Conservation (phyloP, 1,140 invertebrate genomes). For the Sinonovacula constricta region DNA sequence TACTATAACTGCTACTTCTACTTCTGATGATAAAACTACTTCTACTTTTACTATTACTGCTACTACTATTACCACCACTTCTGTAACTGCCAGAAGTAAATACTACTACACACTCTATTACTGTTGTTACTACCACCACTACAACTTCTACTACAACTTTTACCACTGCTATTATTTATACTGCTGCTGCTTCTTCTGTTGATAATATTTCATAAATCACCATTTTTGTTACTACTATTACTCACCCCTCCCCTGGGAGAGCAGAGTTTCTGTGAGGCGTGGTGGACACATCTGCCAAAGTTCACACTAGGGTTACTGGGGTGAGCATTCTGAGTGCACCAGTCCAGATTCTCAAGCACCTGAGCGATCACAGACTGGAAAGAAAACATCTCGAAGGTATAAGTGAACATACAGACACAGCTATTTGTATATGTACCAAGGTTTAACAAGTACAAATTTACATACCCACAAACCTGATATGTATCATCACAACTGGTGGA, state of each 20-base stretch:
- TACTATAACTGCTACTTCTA: neutral
- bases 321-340: slow-evolving; percentile 90
- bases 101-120: neutral
- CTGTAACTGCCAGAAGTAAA: neutral
- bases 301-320: slow-evolving; percentile 89
- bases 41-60: neutral
- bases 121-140: slow-evolving; percentile 4
- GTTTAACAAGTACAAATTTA: no score
- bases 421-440: no score
- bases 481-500: no score
- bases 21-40: neutral
- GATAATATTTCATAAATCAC: neutral
- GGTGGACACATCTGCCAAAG: slow-evolving; percentile 88
- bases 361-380: slow-evolving; percentile 83
- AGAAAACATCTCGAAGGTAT: no score
- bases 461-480: no score
- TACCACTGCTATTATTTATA: neutral
- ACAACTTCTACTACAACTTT: no score
- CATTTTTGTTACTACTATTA: neutral
- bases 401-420: no score
- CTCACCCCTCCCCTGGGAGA: slow-evolving; percentile 59
- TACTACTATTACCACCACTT: slow-evolving; percentile 1
- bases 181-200: neutral
- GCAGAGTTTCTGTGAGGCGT: slow-evolving; percentile 79
- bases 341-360: slow-evolving; percentile 87